Conservation (phyloP, 2,113 vertebrate species). For the Oryctolagus cuniculus region mOryCun1.1 NC_091434.1:51570501-51571000, state of each 20-base stretch:
- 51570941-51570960: background rate
- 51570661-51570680: conserved; percentile 17
- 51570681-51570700: conserved; percentile 26
- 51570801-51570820: background rate
- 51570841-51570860: background rate
- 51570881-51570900: background rate
- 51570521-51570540: conserved; percentile 32
- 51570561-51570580: conserved; percentile 60
- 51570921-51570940: background rate
- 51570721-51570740: background rate
- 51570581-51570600: background rate
- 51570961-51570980: background rate
- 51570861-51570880: background rate
- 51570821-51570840: background rate
- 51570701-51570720: background rate
- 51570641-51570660: background rate
- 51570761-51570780: background rate
- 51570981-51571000: background rate
- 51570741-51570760: background rate
- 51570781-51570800: background rate
- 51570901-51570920: background rate
- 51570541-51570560: background rate
- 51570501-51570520: conserved; percentile 45
- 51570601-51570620: background rate
- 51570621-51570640: background rate